These are phyloP conservation scores for Melitaea cinxia DNA, from an alignment of 1,140 invertebrate species.

Conservation along the genomic window DNA sequence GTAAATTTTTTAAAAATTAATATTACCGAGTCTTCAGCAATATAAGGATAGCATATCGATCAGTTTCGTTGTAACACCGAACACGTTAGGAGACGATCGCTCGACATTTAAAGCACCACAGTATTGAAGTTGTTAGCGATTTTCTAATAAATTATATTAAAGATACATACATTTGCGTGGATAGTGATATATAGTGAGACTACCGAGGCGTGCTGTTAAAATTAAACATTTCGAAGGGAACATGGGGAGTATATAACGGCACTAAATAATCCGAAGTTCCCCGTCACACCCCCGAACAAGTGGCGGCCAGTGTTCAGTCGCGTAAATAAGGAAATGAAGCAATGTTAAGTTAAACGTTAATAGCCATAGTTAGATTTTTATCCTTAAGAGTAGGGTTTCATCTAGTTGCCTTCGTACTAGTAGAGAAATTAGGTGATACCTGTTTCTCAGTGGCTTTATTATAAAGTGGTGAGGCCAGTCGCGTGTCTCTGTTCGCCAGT, in stretches of 20 bases:
- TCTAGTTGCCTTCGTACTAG: conserved; percentile 79
- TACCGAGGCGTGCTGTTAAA: conserved; percentile 41
- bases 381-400: conserved; percentile 80
- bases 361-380: conserved; percentile 79
- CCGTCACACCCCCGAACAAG: conserved; percentile 34
- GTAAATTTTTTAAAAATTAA: conserved; percentile 77
- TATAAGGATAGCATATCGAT: conserved; percentile 57
- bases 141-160: conserved; percentile 58
- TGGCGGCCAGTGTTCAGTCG: conserved; percentile 44
- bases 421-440: conserved; percentile 78
- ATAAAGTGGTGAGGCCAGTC: conserved; percentile 55
- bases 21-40: conserved; percentile 65
- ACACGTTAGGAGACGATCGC: conserved; percentile 54
- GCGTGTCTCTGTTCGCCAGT: conserved; percentile 64
- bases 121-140: conserved; percentile 61
- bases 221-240: conserved; percentile 15
- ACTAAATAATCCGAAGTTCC: conserved; percentile 57
- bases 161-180: conserved; percentile 46
- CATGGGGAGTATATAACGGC: conserved; percentile 53
- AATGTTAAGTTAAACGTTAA: conserved; percentile 81
- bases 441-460: conserved; percentile 79
- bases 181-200: conserved; percentile 45
- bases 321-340: conserved; percentile 71
- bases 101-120: conserved; percentile 70
- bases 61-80: conserved; percentile 59